phyloP scores from a whole-genome alignment of 1,140 invertebrate species.

The Ostrea denselamellosa region DNA sequence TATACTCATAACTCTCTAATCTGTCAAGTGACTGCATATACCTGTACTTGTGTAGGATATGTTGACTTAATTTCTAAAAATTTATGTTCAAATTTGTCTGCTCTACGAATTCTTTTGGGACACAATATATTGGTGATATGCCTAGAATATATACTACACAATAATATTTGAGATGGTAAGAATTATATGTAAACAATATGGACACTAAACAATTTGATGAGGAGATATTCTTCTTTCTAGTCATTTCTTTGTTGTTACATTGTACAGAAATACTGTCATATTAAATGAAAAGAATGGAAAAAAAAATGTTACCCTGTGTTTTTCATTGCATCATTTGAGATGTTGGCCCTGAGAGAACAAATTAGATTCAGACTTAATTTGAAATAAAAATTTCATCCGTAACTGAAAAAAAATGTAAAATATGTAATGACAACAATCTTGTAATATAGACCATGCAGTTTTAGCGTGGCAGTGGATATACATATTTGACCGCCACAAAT shows the following conservation, averaged over 20 bases:
- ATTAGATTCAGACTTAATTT: too few relatives aligned
- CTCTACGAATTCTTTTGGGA: not conserved
- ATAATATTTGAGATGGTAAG: not conserved
- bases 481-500: too few relatives aligned
- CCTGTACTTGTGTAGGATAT: too few relatives aligned
- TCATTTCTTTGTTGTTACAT: constrained; percentile 38
- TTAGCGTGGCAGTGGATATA: too few relatives aligned
- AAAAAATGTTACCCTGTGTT: not conserved
- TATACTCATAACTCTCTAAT: too few relatives aligned
- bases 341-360: too few relatives aligned
- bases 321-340: not conserved
- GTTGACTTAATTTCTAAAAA: too few relatives aligned
- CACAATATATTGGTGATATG: not conserved
- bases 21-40: too few relatives aligned
- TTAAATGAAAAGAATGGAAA: not conserved
- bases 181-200: not conserved
- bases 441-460: too few relatives aligned
- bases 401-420: too few relatives aligned
- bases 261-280: constrained; percentile 39
- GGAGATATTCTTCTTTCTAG: constrained; percentile 2
- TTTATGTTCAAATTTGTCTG: not conserved
- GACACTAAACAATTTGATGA: not conserved
- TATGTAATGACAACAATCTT: too few relatives aligned
- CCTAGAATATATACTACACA: not conserved
- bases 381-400: too few relatives aligned